Evolutionary conservation across 2,888 invertebrate species (phyloP), one percentile per base, ranked within the genome.

Genomic region (Parasteatoda lunata): DNA sequence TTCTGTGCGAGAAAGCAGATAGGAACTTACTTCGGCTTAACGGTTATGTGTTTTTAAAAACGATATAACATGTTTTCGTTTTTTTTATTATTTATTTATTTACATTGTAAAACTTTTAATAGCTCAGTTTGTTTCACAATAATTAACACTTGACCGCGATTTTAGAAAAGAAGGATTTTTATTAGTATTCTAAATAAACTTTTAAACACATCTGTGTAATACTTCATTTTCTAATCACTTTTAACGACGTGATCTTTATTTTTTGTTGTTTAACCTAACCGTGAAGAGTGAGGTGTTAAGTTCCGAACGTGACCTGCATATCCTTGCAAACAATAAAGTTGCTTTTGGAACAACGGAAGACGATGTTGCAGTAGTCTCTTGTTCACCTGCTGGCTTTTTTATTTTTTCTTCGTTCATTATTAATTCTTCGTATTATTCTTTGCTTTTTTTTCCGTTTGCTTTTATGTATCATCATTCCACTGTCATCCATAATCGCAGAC

Each of bases 311-410:
- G 84, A 84, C 84, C 84, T 54, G 84, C 78, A 84, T 84, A 78
- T 79, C 51, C 78, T 69, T 75, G 73, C 84, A 69, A 78, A 84
- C 78, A 84, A 84, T 84, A 70, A 78, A 84, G 30, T 30, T 30
- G 30, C 30, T 30, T 84, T 15, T 84, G 75, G 84, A 84, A 84
- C 84, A 84, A 75, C 73, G 59, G 66, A 72, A 70, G 84, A 84
- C 73, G 84, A 78, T 73, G 73, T 64, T 59, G 73, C 9, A 75
- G 49, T 47, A 75, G 47, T 78, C 73, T 73, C 48, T 69, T 66
- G 65, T 72, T 84, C 78, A 77, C 71, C 71, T 66, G 66, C 48
- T 84, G 84, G 71, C 84, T 77, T 84, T 84, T 68, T n/a, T n/a
- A n/a, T n/a, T 78, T 84, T 84, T 75, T 15, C 65, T 77, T 52